Base-by-base conservation (phyloP, 2,888 invertebrate species). In the Cosmia pyralina region DNA sequence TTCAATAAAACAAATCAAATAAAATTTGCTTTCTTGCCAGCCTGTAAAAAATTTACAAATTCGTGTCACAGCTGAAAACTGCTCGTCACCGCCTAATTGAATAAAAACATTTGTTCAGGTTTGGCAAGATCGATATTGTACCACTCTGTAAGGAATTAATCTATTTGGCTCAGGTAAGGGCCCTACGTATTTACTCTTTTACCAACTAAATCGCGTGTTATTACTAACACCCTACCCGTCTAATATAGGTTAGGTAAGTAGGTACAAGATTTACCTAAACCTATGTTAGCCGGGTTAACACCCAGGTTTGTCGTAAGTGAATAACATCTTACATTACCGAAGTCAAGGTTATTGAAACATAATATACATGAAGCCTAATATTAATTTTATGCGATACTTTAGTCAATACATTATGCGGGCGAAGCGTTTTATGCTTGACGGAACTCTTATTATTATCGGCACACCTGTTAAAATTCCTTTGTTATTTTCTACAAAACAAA, bases 301-400 rank as follows among this genome's bases (percentile, higher is more conserved):
- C 41, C 41, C 41, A 8, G 8, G 28, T 68, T 53, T n/a, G 10
- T 11, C 52, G 44, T 65, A 53, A 82, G 52, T 79, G 62, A 70
- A 67, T 72, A 82, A 67, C 57, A 59, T 69, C 44, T 66, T 57
- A 66, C 11, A 71, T 71, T 48, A 72, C 58, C 10, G 57, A 57
- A 72, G 65, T 66, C 82, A 82, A 81, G 82, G 82, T 77, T 65
- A 59, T 44, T 64, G n/a, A 53, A 81, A 76, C 34, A 38, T 62
- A 58, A 50, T 52, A 63, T 46, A 80, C 13, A 17, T 41, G 68
- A 59, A 73, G 60, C 11, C 46, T 66, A 73, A 63, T 81, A 84
- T 66, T 69, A 67, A 84, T 81, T 77, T 77, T 69, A 76, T 69
- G 44, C 68, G 60, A 80, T 62, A 64, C 52, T 58, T 69, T 58